A percentile compares a stretch with the other conserved stretches of the same genome.
phyloP scores from a whole-genome alignment of 2,113 vertebrate species.

The Malurus cyaneus region DNA sequence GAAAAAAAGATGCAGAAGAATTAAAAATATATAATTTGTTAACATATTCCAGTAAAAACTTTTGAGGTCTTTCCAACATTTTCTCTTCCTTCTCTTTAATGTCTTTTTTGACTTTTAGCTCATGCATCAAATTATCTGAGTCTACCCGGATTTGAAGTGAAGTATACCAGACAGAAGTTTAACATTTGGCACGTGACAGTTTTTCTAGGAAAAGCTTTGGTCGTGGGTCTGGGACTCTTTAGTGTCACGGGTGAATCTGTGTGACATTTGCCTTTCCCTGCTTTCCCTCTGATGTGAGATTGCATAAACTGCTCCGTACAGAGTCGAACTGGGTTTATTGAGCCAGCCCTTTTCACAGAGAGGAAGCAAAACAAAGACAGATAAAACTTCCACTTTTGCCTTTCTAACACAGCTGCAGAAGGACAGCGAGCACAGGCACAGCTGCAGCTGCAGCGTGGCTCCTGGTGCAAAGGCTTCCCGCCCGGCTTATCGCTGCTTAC shows the following conservation, averaged over 20 bases:
- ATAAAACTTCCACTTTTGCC: not conserved
- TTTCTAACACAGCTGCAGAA: not conserved
- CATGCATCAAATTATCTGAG: accelerated
- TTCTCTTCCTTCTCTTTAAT: not conserved
- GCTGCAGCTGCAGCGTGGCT: not conserved
- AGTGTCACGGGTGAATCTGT: not conserved
- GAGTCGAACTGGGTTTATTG: not conserved
- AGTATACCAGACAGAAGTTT: not conserved
- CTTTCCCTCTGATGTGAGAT: not conserved
- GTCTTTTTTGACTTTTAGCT: not conserved
- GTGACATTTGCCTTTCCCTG: not conserved
- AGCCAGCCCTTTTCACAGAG: not conserved
- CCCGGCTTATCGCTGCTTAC: not conserved
- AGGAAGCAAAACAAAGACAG: not conserved
- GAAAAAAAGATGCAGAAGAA: not conserved
- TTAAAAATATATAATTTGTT: not conserved
- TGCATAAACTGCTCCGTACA: not conserved
- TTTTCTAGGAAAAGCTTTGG: not conserved
- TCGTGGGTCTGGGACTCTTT: not conserved
- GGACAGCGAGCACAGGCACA: accelerated
- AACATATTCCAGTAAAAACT: not conserved
- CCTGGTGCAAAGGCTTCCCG: not conserved
- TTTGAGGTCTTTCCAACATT: not conserved
- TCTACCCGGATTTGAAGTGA: not conserved
- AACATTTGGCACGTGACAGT: not conserved